phyloP scores from a whole-genome alignment of 92 coral and sea anemone species.

The Zoanthus sansibaricus region DNA sequence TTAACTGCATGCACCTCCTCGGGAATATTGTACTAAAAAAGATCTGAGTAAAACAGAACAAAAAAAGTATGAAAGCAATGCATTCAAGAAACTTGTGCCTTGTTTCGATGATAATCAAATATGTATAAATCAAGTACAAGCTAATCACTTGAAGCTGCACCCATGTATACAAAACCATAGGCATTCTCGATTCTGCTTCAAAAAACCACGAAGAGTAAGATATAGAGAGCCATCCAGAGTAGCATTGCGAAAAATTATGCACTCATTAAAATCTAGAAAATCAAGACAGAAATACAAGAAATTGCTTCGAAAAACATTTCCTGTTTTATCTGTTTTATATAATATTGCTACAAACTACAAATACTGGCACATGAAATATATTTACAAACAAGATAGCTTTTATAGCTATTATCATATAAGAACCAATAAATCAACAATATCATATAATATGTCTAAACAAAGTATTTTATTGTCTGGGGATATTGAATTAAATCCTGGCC shows the following conservation, averaged over 20 bases:
- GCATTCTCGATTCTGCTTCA: conserved; percentile 42
- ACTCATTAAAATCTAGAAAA: conserved; percentile 34
- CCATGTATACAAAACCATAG: conserved; percentile 31
- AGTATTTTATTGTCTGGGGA: conserved; percentile 54
- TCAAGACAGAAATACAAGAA: conserved; percentile 42
- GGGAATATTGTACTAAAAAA: not conserved
- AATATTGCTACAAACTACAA: conserved; percentile 23
- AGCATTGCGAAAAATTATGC: conserved; percentile 24
- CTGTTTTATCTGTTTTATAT: conserved; percentile 34
- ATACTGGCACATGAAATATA: conserved; percentile 35
- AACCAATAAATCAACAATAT: conserved; percentile 32
- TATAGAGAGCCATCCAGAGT: conserved; percentile 48
- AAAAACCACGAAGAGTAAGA: conserved; percentile 36
- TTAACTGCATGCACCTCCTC: not conserved
- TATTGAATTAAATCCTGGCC: conserved; percentile 67
- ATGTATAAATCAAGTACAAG: conserved; percentile 18
- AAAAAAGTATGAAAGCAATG: conserved; percentile 14
- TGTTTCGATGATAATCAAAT: conserved; percentile 28
- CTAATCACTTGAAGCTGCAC: conserved; percentile 15
- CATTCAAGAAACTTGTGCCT: conserved; percentile 42
- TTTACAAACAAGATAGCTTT: conserved; percentile 41
- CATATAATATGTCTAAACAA: conserved; percentile 14
- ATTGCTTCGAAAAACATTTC: conserved; percentile 35
- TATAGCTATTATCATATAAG: conserved; percentile 31
- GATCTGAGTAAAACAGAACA: conserved; percentile 11